phyloP scores from a whole-genome alignment of 2,888 invertebrate genomes.

The Amphipyra tragopoginis region DNA sequence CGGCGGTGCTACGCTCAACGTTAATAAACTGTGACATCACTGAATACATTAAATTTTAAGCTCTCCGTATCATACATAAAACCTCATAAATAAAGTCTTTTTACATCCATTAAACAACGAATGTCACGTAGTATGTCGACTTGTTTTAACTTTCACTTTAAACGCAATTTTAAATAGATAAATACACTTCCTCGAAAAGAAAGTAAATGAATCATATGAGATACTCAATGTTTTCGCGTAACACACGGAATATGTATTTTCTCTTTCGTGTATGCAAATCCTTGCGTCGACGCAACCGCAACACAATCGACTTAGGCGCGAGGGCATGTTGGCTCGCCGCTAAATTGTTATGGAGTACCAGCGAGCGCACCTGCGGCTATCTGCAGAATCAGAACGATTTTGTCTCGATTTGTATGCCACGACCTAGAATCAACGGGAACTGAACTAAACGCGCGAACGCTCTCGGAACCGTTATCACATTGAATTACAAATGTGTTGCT shows the following conservation, averaged over 20 bases:
- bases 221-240: slow-evolving; percentile 53
- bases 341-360: slow-evolving; percentile 23
- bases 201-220: slow-evolving; percentile 81
- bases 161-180: slow-evolving; percentile 74
- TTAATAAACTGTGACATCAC: neutral
- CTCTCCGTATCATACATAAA: neutral
- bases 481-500: slow-evolving; percentile 84
- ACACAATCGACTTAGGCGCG: slow-evolving; percentile 40
- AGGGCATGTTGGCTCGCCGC: slow-evolving; percentile 26
- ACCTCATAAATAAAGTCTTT: slow-evolving; percentile 13
- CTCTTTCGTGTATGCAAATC: slow-evolving; percentile 71
- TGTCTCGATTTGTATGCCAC: slow-evolving; percentile 71
- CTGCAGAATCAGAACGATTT: slow-evolving; percentile 63
- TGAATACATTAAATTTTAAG: slow-evolving; percentile 11
- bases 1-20: too few species aligned
- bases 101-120: slow-evolving; percentile 37
- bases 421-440: slow-evolving; percentile 79
- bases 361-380: slow-evolving; percentile 58
- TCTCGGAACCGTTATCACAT: slow-evolving; percentile 84
- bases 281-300: slow-evolving; percentile 26
- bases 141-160: slow-evolving; percentile 81
- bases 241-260: slow-evolving; percentile 70
- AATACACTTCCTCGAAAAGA: slow-evolving; percentile 79
- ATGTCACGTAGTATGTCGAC: slow-evolving; percentile 72
- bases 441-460: slow-evolving; percentile 78